These are phyloP conservation scores for Hippocampus abdominalis DNA, from an alignment of 2,113 vertebrate species.

Conservation along the genomic window DNA sequence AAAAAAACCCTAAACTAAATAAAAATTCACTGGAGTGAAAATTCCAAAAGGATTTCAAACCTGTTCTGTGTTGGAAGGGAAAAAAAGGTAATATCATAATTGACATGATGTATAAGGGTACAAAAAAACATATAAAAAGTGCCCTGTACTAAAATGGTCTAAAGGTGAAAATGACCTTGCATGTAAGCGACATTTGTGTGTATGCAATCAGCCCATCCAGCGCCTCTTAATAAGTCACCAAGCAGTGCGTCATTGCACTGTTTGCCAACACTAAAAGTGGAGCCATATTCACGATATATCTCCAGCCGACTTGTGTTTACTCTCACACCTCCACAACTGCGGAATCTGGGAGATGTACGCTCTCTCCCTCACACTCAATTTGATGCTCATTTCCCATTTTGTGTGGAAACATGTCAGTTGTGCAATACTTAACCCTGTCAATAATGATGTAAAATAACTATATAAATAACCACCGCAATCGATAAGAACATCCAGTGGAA, in stretches of 20 bases:
- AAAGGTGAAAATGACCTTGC: background rate
- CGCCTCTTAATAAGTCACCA: slow-evolving; percentile 4
- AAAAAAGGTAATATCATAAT: background rate
- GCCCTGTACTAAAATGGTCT: background rate
- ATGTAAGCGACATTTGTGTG: background rate
- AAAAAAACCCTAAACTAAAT: too few relatives aligned
- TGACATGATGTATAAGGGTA: background rate
- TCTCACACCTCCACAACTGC: slow-evolving; percentile 1
- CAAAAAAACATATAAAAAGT: background rate
- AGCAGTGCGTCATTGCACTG: slow-evolving; percentile 1
- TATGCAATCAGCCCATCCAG: background rate
- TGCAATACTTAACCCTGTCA: background rate
- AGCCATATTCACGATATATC: background rate
- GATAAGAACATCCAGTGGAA: background rate
- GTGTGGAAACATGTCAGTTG: background rate
- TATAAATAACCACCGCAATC: background rate
- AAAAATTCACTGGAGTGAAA: too few relatives aligned
- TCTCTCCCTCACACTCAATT: background rate
- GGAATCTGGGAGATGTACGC: background rate
- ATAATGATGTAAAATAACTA: background rate
- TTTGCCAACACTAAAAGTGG: slow-evolving; percentile 8
- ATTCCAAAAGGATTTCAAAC: too few relatives aligned
- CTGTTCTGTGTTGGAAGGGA: too few relatives aligned
- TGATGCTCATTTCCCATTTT: background rate
- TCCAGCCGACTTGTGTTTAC: slow-evolving; percentile 1